These are phyloP conservation scores for Alentia gelatinosa DNA, from an alignment of 2,888 invertebrate species.

Conservation along the genomic window DNA sequence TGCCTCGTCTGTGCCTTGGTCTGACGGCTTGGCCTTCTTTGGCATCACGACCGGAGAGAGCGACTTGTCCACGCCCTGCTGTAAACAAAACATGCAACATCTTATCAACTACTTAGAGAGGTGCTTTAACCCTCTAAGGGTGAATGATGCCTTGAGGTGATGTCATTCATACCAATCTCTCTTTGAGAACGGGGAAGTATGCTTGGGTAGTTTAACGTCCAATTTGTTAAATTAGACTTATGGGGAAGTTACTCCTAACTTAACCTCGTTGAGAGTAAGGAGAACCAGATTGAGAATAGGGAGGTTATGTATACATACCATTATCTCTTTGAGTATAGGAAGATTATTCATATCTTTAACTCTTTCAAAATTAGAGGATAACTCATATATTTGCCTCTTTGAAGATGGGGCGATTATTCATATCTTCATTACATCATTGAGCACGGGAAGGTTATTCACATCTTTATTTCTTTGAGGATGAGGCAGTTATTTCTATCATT, in stretches of 20 bases:
- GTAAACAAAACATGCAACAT: too few relatives aligned
- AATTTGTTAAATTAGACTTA: too few relatives aligned
- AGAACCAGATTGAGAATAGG: neutral
- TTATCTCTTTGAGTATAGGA: neutral
- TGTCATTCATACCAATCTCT: too few relatives aligned
- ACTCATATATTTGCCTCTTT: neutral
- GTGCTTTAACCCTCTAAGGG: too few relatives aligned
- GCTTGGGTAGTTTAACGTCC: too few relatives aligned
- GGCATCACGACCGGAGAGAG: conserved; percentile 82
- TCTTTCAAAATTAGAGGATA: neutral
- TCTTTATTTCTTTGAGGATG: too few relatives aligned
- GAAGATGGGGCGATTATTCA: neutral
- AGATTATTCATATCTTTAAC: neutral
- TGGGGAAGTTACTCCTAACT: too few relatives aligned
- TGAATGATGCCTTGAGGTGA: too few relatives aligned
- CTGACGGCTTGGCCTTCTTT: conserved; percentile 90
- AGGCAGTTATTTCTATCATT: too few relatives aligned
- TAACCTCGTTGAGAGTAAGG: too few relatives aligned
- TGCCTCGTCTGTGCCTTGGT: conserved; percentile 87
- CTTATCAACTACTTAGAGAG: too few relatives aligned
- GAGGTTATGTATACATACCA: neutral
- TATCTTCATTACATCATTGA: neutral
- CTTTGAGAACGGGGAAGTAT: too few relatives aligned
- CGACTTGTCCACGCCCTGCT: conserved; percentile 80
- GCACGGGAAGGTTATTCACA: neutral